Evolutionary conservation across 1,140 invertebrate genomes (phyloP), one percentile per base, ranked within the genome.

Genomic region (Ceratitis capitata): DNA sequence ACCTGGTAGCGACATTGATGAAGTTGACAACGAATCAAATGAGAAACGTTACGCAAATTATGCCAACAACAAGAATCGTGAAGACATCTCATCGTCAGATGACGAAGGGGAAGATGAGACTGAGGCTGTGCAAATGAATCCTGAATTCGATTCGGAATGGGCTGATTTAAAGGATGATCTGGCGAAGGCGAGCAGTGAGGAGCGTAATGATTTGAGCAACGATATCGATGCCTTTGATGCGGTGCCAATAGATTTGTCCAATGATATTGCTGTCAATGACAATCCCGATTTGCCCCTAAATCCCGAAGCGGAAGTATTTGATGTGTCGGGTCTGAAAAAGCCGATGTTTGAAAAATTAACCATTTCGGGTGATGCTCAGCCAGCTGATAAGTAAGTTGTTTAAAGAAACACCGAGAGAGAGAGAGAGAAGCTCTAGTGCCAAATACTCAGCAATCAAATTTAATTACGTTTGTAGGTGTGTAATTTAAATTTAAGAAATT

Each of bases 231-330:
- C 87, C 69, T 88, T 88, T 64, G 89, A 91, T 74, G 86, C 87
- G 35, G 85, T 86, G 53, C 89, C 90, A 19, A 58, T 88, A 2
- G 91, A 92, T 87, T 86, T 92, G 23, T 91, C 89, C 61, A 91
- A 92, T 87, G 92, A 92, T 61, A 92, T 92, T 86, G 89, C 89
- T 3, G 89, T 92, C 4, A 92, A 92, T 84, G 88, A 92, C 86
- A 87, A 89, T 85, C 87, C 88, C 0, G 84, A 88, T n/a, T 88
- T 86, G 29, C 88, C 89, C 3, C 35, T 87, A 26, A 90, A 92
- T 88, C 89, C 91, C 7, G 91, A 92, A 86, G 91, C 92, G 0
- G 92, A 92, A 74, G 61, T 92, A 5, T 88, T 92, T 85, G 87
- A 86, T 49, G 84, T 87, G 64, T 35, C 82, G 85, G 86, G 82